Base-by-base conservation (phyloP, 2,797 vertebrate species). In the Mus minutoides region DNA sequence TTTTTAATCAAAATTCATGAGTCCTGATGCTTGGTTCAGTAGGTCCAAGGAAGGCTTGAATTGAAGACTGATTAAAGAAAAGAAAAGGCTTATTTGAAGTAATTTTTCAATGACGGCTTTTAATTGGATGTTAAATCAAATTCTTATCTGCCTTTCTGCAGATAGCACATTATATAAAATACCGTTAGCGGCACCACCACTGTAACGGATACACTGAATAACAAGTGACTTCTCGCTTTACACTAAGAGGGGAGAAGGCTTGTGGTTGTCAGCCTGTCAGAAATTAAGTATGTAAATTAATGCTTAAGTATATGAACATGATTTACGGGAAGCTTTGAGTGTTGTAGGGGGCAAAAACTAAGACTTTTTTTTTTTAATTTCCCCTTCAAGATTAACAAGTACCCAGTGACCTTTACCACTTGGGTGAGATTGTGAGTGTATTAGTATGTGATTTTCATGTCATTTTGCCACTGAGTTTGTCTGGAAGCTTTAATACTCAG, bases 111-210 rank as follows among this genome's bases (percentile, higher is more conserved):
- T 99, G 99, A 99, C 99, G 98, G 99, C 99, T 99, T 99, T 99
- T 99, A 99, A 99, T 99, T 99, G 99, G 99, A 99, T 99, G 99
- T 99, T 99, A 99, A 99, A 99, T 99, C 99, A 99, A 99, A 99
- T 99, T 98, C 99, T 99, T 99, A 99, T 99, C 99, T 99, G 99
- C 99, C 98, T 99, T 99, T 99, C 98, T 98, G 98, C 99, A 99
- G 99, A 99, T 99, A 99, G 99, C 98, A 98, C 98, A 98, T 99
- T 99, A 98, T 99, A 99, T 99, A 98, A 99, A 98, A 98, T 98
- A 99, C 98, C 98, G 98, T 99, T 98, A 98, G 98, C 98, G 97
- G 98, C 98, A 99, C 98, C 98, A 98, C 98, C 98, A 98, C 98
- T 99, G 99, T 99, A 99, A 99, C 98, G 97, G 98, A 99, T 99